A percentile compares a stretch with the other conserved stretches of the same genome.
phyloP scores from a whole-genome alignment of 1,140 invertebrate genomes.

The Bombus impatiens region DNA sequence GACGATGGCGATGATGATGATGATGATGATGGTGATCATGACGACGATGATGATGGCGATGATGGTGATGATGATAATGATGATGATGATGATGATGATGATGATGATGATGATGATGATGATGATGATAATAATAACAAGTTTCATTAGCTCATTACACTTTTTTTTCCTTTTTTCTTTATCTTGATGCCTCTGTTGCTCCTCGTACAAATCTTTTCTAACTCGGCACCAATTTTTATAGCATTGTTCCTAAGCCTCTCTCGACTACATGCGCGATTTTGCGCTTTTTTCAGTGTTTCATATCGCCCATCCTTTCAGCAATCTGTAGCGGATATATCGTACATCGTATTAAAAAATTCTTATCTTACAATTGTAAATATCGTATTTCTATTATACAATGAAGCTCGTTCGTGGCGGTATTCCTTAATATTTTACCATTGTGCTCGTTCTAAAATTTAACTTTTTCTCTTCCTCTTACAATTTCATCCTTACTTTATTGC shows the following conservation, averaged over 20 bases:
- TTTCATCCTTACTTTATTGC: neutral
- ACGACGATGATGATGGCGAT: fast-evolving
- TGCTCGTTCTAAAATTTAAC: neutral
- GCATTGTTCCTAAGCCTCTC: slow-evolving; percentile 42
- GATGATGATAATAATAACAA: neutral
- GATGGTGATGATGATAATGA: fast-evolving
- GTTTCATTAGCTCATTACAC: slow-evolving; percentile 1
- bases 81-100: too few species aligned
- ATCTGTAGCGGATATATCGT: slow-evolving; percentile 56
- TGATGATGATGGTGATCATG: fast-evolving
- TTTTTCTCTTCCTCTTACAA: neutral
- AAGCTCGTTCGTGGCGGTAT: slow-evolving; percentile 61
- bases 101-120: too few species aligned
- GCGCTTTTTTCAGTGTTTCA: neutral
- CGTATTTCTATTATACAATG: slow-evolving; percentile 70
- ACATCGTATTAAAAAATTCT: slow-evolving; percentile 57
- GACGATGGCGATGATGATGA: fast-evolving
- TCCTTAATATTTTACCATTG: slow-evolving; percentile 24
- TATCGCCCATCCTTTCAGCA: neutral
- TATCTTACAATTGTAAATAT: slow-evolving; percentile 66
- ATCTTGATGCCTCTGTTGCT: neutral
- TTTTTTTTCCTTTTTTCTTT: slow-evolving; percentile 20
- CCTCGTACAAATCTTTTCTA: neutral
- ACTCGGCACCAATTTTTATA: neutral
- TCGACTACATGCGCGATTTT: slow-evolving; percentile 19